Percentiles rank a stretch among this genome's conserved stretches.
Conservation (phyloP, 2,797 vertebrate genomes). For the Enteromius unitaeniatus region DNA sequence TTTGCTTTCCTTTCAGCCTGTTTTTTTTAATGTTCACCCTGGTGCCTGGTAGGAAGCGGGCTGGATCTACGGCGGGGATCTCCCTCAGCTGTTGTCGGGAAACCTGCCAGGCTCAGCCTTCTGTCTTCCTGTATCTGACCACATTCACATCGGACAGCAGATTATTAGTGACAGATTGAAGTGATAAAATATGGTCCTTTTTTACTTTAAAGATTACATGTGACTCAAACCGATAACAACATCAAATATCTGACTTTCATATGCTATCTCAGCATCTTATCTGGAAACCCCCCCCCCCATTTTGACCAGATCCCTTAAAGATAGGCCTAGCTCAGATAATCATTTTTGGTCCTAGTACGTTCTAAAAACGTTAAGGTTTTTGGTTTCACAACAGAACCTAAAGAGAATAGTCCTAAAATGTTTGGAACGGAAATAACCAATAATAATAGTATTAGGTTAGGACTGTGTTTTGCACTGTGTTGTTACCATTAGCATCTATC, state of each 20-base stretch:
- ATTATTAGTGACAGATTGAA: slow-evolving; percentile 2
- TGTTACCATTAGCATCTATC: neutral
- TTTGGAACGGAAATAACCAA: neutral
- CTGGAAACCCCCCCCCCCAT: slow-evolving; percentile 29
- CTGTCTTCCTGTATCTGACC: slow-evolving; percentile 44
- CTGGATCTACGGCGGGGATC: slow-evolving; percentile 57
- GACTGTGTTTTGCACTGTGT: neutral
- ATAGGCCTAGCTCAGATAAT: neutral
- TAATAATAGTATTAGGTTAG: neutral
- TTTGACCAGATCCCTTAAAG: neutral
- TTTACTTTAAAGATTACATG: neutral
- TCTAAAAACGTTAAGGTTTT: neutral
- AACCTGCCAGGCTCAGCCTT: slow-evolving; percentile 33
- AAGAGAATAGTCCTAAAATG: neutral
- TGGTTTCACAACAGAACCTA: neutral
- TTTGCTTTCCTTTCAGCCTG: slow-evolving; percentile 39
- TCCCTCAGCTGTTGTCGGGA: slow-evolving; percentile 62
- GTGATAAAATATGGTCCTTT: neutral
- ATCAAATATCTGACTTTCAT: neutral
- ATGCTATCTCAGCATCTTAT: slow-evolving; percentile 16
- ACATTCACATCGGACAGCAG: slow-evolving; percentile 14
- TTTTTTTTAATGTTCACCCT: neutral
- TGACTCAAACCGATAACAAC: slow-evolving; percentile 15
- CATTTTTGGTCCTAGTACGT: neutral
- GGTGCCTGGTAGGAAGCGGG: slow-evolving; percentile 49